A percentile compares a stretch with the other conserved stretches of the same genome.
These are phyloP conservation scores for Sminthurides bifidus DNA, from an alignment of 1,140 invertebrate species.

Conservation along the genomic window DNA sequence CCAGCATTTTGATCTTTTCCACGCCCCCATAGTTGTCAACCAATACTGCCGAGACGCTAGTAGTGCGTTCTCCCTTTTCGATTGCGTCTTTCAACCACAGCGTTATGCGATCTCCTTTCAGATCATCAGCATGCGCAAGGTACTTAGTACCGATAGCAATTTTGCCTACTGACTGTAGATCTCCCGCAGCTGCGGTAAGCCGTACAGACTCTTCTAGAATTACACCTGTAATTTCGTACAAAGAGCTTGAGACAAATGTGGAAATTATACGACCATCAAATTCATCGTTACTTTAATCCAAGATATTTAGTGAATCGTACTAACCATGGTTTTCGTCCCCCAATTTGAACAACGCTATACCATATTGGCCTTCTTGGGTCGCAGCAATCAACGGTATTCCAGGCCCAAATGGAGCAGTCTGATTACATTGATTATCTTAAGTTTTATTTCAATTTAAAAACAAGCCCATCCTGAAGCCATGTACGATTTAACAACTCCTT, in stretches of 20 bases:
- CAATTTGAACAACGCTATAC: constrained; percentile 20
- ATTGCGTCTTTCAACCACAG: not conserved
- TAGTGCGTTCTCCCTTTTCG: not conserved
- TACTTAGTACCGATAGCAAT: not conserved
- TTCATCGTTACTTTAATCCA: not conserved
- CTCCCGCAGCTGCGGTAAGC: too few species aligned
- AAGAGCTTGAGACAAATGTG: not conserved
- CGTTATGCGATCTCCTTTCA: not conserved
- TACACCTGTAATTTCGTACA: not conserved
- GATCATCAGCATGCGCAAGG: not conserved
- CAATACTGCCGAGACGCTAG: not conserved
- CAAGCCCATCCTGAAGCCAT: not conserved
- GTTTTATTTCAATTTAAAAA: not conserved
- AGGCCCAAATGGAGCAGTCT: not conserved
- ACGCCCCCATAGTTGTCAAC: not conserved
- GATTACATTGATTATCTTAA: not conserved
- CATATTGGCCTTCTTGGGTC: constrained; percentile 14
- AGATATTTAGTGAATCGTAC: not conserved
- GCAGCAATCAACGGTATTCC: not conserved
- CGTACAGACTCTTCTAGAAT: not conserved
- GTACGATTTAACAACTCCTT: not conserved
- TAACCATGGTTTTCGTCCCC: constrained; percentile 28
- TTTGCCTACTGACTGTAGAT: not conserved
- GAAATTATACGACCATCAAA: not conserved
- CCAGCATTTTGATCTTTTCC: constrained; percentile 15